Base-by-base conservation (phyloP, 2,797 vertebrate genomes). In the Acrossocheilus fasciatus region DNA sequence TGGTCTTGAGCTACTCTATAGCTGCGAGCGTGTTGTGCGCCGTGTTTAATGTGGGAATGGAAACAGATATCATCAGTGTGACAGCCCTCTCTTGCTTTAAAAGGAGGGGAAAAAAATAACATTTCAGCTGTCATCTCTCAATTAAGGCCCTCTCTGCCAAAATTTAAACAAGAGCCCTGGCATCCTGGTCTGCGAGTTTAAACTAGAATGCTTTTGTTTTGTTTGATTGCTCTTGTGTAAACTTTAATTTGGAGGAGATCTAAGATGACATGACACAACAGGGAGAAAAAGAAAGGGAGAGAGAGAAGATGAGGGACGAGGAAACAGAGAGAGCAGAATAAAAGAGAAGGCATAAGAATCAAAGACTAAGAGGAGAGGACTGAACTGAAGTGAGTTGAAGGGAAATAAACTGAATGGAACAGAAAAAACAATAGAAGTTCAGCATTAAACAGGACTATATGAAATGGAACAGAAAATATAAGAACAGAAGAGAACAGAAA, bases 211-310 rank as follows among this genome's bases (percentile, higher is more conserved):
- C 69, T 83, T 92, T 89, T 92, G 91, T 91, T 92, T 86, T 91
- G 91, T 91, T 92, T 91, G 89, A 92, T 92, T 87, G 87, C 45
- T 69, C 90, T 92, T 91, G 89, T 93, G 91, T 93, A 93, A 92
- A 92, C 86, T 83, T 83, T 92, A 87, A 92, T 93, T 92, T 93
- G 91, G 93, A 94, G 88, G 85, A 83, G 89, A 87, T 85, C 76
- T 80, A 86, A 90, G 89, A 91, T 88, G 90, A 90, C 89, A 83
- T 89, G 90, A 91, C 87, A 92, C 86, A 91, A 89, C 78, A 64
- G 82, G 43, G 74, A 78, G 82, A 77, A 83, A 70, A 10, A 18
- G 7, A 43, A 3, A 69, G 39, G 70, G 52, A 17, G 18, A 39
- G 2, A 74, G 41, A 77, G 39, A 30, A 62, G 30, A 64, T 5